These are phyloP conservation scores for Amphiprion clarkii DNA, from an alignment of 2,797 vertebrate species.

Conservation along the genomic window DNA sequence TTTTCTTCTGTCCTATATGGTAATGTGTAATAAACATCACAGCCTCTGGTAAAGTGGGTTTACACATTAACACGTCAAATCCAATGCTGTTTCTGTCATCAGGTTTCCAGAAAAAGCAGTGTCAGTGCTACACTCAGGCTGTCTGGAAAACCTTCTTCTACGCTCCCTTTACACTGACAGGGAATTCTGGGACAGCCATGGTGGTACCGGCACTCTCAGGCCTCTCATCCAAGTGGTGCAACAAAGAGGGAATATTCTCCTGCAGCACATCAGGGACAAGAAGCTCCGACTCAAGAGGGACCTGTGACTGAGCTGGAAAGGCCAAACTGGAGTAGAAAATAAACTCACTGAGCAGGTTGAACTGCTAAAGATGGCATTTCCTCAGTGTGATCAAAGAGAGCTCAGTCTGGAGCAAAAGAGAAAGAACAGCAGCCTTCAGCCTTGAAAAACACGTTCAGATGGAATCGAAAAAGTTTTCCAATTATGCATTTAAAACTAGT, in stretches of 20 bases:
- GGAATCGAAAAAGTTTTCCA: neutral
- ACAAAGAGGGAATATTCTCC: slow-evolving; percentile 84
- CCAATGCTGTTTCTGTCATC: slow-evolving; percentile 23
- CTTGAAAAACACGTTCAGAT: neutral
- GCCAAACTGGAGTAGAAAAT: neutral
- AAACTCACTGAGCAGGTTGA: neutral
- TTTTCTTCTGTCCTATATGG: no score
- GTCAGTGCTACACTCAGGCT: slow-evolving; percentile 87
- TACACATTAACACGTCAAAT: neutral
- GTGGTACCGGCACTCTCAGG: slow-evolving; percentile 81
- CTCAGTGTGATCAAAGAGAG: neutral
- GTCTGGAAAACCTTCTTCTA: slow-evolving; percentile 88
- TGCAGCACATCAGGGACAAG: slow-evolving; percentile 85
- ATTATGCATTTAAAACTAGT: neutral
- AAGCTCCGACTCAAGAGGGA: slow-evolving; percentile 81
- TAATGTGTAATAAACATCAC: no score
- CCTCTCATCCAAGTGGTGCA: slow-evolving; percentile 83
- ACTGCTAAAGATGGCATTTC: neutral
- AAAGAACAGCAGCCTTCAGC: neutral
- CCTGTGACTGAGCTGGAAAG: slow-evolving; percentile 54
- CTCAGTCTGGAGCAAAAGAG: neutral
- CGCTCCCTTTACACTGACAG: slow-evolving; percentile 87
- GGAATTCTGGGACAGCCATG: slow-evolving; percentile 91
- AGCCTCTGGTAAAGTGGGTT: no score
- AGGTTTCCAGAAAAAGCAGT: slow-evolving; percentile 90